phyloP scores from a whole-genome alignment of 1,140 invertebrate species.

The silkworm (Bombyx mori) region ASM3026992v2 NC_085116.1:9556501-9557000 shows the following conservation, averaged over 20 bases:
- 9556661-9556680: conserved; percentile 20
- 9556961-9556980: too few species aligned
- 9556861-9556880: conserved; percentile 9
- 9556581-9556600: neutral
- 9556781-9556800: conserved; percentile 4
- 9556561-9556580: neutral
- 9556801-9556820: conserved; percentile 21
- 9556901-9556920: neutral
- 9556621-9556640: conserved; percentile 26
- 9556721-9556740: neutral
- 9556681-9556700: conserved; percentile 25
- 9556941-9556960: too few species aligned
- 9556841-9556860: conserved; percentile 3
- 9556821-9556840: conserved; percentile 14
- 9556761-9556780: neutral
- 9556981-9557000: too few species aligned
- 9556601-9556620: conserved; percentile 13
- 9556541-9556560: neutral
- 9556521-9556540: neutral
- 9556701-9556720: neutral
- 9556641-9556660: conserved; percentile 45
- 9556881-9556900: conserved; percentile 36
- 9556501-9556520: neutral
- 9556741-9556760: neutral
- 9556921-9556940: too few species aligned